Evolutionary conservation across 2,797 vertebrate species (phyloP), one percentile per base, ranked within the genome.

Genomic region (Oreonectes daqikongensis): DNA sequence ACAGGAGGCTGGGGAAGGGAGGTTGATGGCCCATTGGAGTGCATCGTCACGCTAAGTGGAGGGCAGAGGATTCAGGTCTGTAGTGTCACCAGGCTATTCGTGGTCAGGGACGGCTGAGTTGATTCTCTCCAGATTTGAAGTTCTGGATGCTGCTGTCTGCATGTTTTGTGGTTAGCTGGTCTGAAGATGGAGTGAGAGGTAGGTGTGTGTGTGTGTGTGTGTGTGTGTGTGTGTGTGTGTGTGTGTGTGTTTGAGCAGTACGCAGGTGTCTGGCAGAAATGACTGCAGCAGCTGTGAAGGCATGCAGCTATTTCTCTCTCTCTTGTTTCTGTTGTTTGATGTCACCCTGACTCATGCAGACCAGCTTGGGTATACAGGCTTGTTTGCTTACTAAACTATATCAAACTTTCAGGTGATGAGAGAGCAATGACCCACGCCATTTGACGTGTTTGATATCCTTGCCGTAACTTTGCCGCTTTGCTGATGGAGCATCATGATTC

Each of bases 161-260:
- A 74, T 84, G 68, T 84, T 80, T 50, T 38, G 82, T 53, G 82
- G 3, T 20, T 77, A 40, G 85, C 87, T 87, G 32, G 50, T 44
- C 44, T 87, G 87, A 83, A 84, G 76, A 88, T 88, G 86, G 87
- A 85, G 83, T 86, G 87, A 84, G 87, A 91, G 92, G 92, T 92
- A 87, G 84, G 92, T 87, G 86, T 82, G 83, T 87, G 55, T 63
- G 72, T 70, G 55, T 67, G 30, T 74, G 82, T 78, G 80, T 60
- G 57, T 50, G 18, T 42, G 44, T 20, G 65, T 59, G 77, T 55
- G 83, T 75, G 30, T 74, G 82, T 77, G 80, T 60, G 57, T 48
- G 15, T 52, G 46, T 18, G 66, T 55, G 77, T 55, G 83, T 75
- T 55, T 40, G 57, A 57, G 63, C 30, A 52, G 57, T 77, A 3